Evolutionary conservation across 1,140 invertebrate species (phyloP), one percentile per base, ranked within the genome.

Genomic region (Tetragonula clypearis): DNA sequence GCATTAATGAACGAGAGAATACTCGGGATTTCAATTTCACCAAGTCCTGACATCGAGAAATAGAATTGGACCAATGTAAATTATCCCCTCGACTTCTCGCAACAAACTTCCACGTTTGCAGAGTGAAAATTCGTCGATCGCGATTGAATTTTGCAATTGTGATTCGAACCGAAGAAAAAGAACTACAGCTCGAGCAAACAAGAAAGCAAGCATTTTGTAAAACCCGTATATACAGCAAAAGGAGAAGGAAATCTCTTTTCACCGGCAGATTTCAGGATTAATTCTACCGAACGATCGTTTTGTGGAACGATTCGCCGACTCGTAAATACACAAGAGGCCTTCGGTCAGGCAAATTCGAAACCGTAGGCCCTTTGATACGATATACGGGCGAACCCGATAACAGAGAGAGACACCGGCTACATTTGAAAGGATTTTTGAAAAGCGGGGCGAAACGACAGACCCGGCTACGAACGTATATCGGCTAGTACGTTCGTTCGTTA

Each of bases 381-480:
- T 41, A 30, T 9, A 41, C 60, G 30, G 26, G 12, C 19, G 21
- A 49, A 58, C 30, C 0, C 19, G 55, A 11, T 12, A 21, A 23
- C n/a, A 21, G 19, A 14, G 12, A 15, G 60, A 26, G 8, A 19
- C 41, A 49, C 41, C 6, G 9, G 17, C 17, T 62, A 55, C 56
- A 35, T 71, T 35, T 23, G 82, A 84, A 62, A 72, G 68, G 19
- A 41, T 73, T 72, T 84, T 73, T 78, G 58, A 72, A 79, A 84
- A 73, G 19, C 15, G 19, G 76, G 17, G 23, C 17, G 68, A 55
- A 79, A 72, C 82, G 76, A 84, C 77, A 72, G 35, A 11, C 41
- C 55, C 26, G 49, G 9, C 23, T 11, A 30, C 30, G 30, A 17
- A 2, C 41, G 69, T 26, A n/a, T 41, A 41, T 41, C 35, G 69